phyloP scores from a whole-genome alignment of 2,113 vertebrate genomes.

The Alethe diademata region DNA sequence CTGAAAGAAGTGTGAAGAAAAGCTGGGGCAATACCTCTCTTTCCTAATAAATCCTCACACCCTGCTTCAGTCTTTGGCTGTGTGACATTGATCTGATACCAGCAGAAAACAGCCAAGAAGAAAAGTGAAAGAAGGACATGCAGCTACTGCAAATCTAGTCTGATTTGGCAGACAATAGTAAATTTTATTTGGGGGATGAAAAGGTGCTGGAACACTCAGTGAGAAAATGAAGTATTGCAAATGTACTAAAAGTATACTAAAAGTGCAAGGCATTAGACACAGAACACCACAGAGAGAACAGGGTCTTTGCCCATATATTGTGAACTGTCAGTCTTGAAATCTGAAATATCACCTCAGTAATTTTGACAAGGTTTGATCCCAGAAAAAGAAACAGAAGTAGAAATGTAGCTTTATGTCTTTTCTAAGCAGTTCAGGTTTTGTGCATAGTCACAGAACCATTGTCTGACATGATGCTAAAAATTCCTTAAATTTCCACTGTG shows the following conservation, averaged over 20 bases:
- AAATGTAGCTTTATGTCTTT: neutral
- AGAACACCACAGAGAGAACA: neutral
- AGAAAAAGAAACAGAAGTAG: neutral
- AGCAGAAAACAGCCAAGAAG: neutral
- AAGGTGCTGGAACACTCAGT: neutral
- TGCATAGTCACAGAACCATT: neutral
- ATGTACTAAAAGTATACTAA: neutral
- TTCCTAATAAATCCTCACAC: neutral
- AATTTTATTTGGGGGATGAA: neutral
- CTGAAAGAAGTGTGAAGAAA: accelerated
- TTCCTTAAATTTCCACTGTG: neutral
- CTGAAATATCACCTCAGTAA: neutral
- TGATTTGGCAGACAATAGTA: neutral
- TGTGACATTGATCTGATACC: neutral
- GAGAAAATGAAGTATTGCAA: neutral
- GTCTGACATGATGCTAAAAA: neutral
- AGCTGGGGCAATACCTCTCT: neutral
- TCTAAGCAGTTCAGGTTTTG: neutral
- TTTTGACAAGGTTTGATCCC: neutral
- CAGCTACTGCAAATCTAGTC: neutral
- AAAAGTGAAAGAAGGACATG: neutral
- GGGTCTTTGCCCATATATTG: neutral
- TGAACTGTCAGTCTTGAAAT: neutral
- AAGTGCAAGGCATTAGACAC: neutral
- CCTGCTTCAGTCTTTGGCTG: neutral